Percentiles rank a stretch among this genome's conserved stretches.
Conservation (phyloP, 2,888 invertebrate genomes). For the Agonopterix heracliana region DNA sequence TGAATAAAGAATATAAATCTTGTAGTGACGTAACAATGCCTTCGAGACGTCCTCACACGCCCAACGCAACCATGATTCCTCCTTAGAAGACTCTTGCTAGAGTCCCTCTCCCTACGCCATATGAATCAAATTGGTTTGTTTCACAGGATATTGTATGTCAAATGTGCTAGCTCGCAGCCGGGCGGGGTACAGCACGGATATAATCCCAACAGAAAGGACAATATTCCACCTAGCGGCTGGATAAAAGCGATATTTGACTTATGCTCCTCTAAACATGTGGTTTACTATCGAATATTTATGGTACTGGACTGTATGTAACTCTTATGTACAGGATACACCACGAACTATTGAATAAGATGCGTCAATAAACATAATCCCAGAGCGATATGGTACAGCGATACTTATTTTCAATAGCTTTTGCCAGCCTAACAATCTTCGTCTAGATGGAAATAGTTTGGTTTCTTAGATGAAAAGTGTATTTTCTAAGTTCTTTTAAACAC, state of each 20-base stretch:
- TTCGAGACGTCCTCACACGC: conserved; percentile 23
- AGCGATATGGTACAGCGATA: no score
- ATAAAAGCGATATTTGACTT: conserved; percentile 3
- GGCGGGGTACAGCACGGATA: conserved; percentile 16
- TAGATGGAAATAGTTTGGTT: no score
- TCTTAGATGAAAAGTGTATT: no score
- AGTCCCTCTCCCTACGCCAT: no score
- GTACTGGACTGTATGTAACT: no score
- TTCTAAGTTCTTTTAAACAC: no score
- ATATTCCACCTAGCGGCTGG: conserved; percentile 6
- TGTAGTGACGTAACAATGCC: conserved; percentile 30
- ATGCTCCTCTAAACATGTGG: background rate
- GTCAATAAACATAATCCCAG: no score
- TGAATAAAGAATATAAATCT: conserved; percentile 26
- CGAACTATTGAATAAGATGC: no score
- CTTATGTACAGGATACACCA: no score
- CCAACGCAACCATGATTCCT: background rate
- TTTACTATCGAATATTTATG: background rate
- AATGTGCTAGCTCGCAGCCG: conserved; percentile 11
- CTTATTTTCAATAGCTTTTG: no score
- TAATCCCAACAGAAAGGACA: conserved; percentile 21
- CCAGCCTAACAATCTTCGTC: no score
- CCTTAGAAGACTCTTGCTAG: no score
- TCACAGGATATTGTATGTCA: background rate
- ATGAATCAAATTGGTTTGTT: background rate